These are phyloP conservation scores for Dione vanillae DNA, from an alignment of 2,888 invertebrate genomes.

Conservation along the genomic window DNA sequence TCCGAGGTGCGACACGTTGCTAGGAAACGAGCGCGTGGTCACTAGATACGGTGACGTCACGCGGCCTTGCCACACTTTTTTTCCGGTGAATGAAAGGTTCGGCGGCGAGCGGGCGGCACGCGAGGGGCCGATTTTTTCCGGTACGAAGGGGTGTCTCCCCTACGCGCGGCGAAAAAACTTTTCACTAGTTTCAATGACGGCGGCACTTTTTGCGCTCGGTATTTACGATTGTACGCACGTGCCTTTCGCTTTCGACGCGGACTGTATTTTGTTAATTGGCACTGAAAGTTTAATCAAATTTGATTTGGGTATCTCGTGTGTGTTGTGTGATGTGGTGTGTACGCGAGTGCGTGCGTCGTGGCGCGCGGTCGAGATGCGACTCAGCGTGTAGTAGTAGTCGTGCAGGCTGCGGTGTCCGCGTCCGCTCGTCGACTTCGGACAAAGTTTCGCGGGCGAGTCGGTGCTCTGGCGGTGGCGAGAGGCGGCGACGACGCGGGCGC, in stretches of 20 bases:
- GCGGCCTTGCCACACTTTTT: slow-evolving; percentile 85
- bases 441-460: slow-evolving; percentile 82
- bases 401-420: slow-evolving; percentile 67
- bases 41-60: slow-evolving; percentile 83
- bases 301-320: slow-evolving; percentile 33
- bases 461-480: slow-evolving; percentile 77
- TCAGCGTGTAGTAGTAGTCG: slow-evolving; percentile 50
- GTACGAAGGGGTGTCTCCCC: slow-evolving; percentile 77
- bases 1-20: slow-evolving; percentile 67
- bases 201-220: slow-evolving; percentile 80
- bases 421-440: slow-evolving; percentile 83
- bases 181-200: slow-evolving; percentile 83
- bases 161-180: slow-evolving; percentile 80
- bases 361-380: slow-evolving; percentile 52
- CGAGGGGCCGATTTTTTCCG: slow-evolving; percentile 81
- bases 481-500: slow-evolving; percentile 82
- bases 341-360: slow-evolving; percentile 53
- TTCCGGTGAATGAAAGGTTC: slow-evolving; percentile 86
- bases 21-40: slow-evolving; percentile 80
- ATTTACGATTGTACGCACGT: slow-evolving; percentile 78
- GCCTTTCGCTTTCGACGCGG: slow-evolving; percentile 66
- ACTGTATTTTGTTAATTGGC: slow-evolving; percentile 16
- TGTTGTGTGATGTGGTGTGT: slow-evolving; percentile 36
- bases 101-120: slow-evolving; percentile 80
- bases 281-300: slow-evolving; percentile 44